These are phyloP conservation scores for Callimico goeldii DNA, from an alignment of 2,797 vertebrate genomes.

Conservation along the genomic window DNA sequence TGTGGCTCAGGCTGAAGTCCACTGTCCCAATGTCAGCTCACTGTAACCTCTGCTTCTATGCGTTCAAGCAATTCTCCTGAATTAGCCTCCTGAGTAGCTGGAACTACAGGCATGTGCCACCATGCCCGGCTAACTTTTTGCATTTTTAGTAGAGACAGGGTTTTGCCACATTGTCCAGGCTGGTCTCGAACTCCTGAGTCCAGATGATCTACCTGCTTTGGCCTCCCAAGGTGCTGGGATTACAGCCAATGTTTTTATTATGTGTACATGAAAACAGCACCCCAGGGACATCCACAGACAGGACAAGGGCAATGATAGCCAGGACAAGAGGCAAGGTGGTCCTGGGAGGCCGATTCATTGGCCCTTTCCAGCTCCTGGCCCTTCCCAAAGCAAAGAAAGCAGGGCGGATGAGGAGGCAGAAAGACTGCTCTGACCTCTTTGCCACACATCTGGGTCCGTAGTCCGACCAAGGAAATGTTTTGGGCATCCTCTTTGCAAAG, in stretches of 20 bases:
- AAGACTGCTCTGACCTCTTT: rapidly evolving
- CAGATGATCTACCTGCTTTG: no score
- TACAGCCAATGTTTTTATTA: background rate
- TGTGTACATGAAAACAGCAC: rapidly evolving
- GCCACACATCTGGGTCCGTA: background rate
- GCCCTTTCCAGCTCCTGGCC: background rate
- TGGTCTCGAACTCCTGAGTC: no score
- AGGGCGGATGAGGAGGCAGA: background rate
- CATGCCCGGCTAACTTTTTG: no score
- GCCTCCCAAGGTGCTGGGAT: background rate
- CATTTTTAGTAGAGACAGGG: no score
- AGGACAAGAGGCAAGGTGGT: background rate
- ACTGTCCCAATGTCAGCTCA: no score
- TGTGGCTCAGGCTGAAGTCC: no score
- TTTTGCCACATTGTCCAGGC: no score
- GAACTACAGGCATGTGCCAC: no score
- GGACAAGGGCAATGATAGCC: rapidly evolving
- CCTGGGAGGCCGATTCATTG: background rate
- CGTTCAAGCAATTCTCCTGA: no score
- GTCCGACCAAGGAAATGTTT: rapidly evolving
- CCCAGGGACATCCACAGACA: background rate
- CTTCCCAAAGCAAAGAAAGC: background rate
- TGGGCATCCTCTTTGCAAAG: background rate
- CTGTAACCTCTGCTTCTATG: no score
- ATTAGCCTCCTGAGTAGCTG: no score